Evolutionary conservation across 2,797 vertebrate genomes (phyloP).

Genomic region (Rhincodon typus): DNA sequence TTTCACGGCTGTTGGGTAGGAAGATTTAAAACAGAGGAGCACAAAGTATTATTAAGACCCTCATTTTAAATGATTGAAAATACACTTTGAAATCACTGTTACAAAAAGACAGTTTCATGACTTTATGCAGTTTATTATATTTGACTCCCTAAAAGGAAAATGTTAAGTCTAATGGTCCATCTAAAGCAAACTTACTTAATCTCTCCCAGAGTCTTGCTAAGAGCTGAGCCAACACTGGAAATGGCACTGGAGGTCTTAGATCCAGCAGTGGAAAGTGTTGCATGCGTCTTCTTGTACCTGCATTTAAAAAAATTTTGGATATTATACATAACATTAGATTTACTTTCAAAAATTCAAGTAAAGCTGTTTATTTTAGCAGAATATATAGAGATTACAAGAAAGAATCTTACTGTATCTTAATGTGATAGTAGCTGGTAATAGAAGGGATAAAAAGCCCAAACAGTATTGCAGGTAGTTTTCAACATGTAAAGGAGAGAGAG

Average conservation of each 20-base stretch:
- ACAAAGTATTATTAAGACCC: neutral
- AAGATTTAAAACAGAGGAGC: neutral
- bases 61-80: neutral
- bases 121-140: too few species aligned
- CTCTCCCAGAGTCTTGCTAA: constrained; percentile 81
- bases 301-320: constrained; percentile 18
- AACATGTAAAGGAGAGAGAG: neutral
- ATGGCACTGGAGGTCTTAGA: constrained; percentile 87
- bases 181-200: constrained; percentile 72
- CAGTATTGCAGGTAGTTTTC: neutral
- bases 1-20: neutral
- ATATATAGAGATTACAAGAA: neutral
- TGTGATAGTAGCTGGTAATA: too few species aligned
- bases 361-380: neutral
- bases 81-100: neutral
- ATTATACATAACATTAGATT: neutral
- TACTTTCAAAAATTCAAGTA: neutral
- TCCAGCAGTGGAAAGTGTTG: constrained; percentile 86
- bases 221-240: constrained; percentile 74
- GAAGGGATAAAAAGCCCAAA: neutral
- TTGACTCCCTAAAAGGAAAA: too few species aligned
- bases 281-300: constrained; percentile 96
- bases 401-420: neutral
- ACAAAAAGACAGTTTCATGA: neutral
- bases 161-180: too few species aligned